These are phyloP conservation scores for Choristoneura fumiferana DNA, from an alignment of 1,140 invertebrate genomes.

Conservation along the genomic window DNA sequence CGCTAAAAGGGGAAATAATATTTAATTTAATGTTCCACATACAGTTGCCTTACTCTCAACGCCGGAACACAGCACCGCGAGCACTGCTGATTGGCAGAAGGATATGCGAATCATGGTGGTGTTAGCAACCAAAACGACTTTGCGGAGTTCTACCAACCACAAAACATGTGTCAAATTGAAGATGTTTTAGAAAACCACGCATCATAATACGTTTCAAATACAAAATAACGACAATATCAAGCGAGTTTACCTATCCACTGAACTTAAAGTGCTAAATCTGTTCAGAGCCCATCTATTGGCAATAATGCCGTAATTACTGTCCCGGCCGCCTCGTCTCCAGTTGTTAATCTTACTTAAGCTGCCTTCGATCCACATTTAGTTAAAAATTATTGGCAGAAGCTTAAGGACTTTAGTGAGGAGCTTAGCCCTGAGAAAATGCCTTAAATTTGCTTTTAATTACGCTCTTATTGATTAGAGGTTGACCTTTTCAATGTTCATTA, in stretches of 20 bases:
- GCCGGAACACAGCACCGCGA: too few relatives aligned
- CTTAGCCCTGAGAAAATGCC: not conserved
- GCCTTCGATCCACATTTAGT: slow-evolving; percentile 12
- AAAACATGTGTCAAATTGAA: too few relatives aligned
- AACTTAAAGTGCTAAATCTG: not conserved
- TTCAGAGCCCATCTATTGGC: slow-evolving; percentile 11
- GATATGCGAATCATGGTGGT: too few relatives aligned
- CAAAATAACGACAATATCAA: too few relatives aligned
- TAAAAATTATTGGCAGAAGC: slow-evolving; percentile 14
- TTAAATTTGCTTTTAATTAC: slow-evolving; percentile 18
- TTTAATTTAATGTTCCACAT: too few relatives aligned
- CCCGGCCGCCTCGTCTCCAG: not conserved
- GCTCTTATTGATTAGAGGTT: slow-evolving; percentile 11
- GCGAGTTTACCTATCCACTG: not conserved
- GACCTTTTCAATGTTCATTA: slow-evolving; percentile 4
- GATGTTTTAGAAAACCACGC: too few relatives aligned
- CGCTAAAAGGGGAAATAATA: too few relatives aligned
- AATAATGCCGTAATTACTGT: slow-evolving; percentile 15
- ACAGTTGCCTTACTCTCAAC: too few relatives aligned
- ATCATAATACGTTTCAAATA: too few relatives aligned
- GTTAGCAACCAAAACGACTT: too few relatives aligned
- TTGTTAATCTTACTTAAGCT: slow-evolving; percentile 17
- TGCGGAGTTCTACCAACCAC: too few relatives aligned
- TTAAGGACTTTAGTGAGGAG: slow-evolving; percentile 8
- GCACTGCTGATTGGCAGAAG: too few relatives aligned